Evolutionary conservation across 2,888 invertebrate species (phyloP), one percentile per base, ranked within the genome.

Genomic region (Hydrotaea cyrtoneurina): DNA sequence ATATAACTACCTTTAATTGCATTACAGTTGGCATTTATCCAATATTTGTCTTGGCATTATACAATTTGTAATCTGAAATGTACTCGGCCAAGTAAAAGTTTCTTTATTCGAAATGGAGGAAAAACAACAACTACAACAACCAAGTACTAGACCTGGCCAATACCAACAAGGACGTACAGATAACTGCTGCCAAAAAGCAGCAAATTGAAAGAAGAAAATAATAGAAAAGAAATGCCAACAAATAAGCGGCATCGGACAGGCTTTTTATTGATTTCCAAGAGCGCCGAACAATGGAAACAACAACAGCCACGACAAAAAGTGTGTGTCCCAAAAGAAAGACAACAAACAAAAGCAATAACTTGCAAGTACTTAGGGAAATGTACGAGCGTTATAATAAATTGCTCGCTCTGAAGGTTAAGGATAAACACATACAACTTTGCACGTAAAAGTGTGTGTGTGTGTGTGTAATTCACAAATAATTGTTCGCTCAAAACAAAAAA

Each of bases 281-380:
- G 1, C 39, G 39, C 3, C 3, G 11, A 13, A 39, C 8, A 39
- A 39, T 39, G n/a, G n/a, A n/a, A n/a, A n/a, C n/a, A n/a, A n/a
- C n/a, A n/a, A n/a, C n/a, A n/a, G n/a, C 39, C 11, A 39, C 3
- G 39, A 39, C 31, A 31, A 39, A 39, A 39, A 39, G 10, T n/a
- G 39, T 39, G 10, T 39, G 39, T 13, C 7, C 2, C 2, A 31
- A 31, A 31, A 23, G 17, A 64, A 31, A 31, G 26, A 26, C 59
- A 17, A 2, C n/a, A 62, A 15, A 10, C 36, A 17, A n/a, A 64
- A 8, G 36, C 4, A 64, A 1, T 36, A 31, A 36, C 36, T 31
- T 0, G n/a, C n/a, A n/a, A 31, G 64, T 17, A 64, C 64, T 64
- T 36, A 64, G 36, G 36, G 64, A 64, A 36, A 64, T 55, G 21